Conservation (phyloP, 2,113 vertebrate genomes). For the Stomatorhinus ivindoensis region DNA sequence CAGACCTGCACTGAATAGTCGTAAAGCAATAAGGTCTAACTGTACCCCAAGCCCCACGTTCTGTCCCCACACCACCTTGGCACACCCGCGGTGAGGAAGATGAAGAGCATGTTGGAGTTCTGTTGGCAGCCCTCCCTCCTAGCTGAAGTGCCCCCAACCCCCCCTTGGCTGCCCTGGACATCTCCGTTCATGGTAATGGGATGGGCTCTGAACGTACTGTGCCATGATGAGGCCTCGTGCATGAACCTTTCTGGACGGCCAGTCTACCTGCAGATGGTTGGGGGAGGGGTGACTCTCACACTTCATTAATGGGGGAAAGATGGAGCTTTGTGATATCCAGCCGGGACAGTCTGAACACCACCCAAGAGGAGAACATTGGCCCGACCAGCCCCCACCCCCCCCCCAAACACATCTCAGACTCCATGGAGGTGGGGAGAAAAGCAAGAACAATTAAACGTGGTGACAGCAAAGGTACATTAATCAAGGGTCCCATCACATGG, state of each 20-base stretch:
- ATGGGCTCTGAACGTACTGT: constrained; percentile 77
- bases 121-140: constrained; percentile 60
- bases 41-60: constrained; percentile 60
- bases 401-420: not conserved
- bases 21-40: constrained; percentile 88
- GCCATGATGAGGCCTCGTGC: constrained; percentile 71
- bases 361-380: not conserved
- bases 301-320: not conserved
- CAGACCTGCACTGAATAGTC: constrained; percentile 88
- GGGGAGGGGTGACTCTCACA: not conserved
- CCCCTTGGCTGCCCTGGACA: constrained; percentile 54
- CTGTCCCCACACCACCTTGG: constrained; percentile 58
- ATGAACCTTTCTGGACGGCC: constrained; percentile 72
- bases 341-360: not conserved
- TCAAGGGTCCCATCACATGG: constrained; percentile 79
- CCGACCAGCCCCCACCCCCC: not conserved
- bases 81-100: not conserved
- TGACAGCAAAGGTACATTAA: constrained; percentile 77
- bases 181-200: constrained; percentile 60
- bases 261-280: constrained; percentile 55
- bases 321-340: not conserved
- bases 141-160: constrained; percentile 64
- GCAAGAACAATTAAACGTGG: constrained; percentile 4
- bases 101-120: constrained; percentile 45
- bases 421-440: not conserved